Evolutionary conservation across 2,888 invertebrate genomes (phyloP).

Genomic region (Ellobium chinense): DNA sequence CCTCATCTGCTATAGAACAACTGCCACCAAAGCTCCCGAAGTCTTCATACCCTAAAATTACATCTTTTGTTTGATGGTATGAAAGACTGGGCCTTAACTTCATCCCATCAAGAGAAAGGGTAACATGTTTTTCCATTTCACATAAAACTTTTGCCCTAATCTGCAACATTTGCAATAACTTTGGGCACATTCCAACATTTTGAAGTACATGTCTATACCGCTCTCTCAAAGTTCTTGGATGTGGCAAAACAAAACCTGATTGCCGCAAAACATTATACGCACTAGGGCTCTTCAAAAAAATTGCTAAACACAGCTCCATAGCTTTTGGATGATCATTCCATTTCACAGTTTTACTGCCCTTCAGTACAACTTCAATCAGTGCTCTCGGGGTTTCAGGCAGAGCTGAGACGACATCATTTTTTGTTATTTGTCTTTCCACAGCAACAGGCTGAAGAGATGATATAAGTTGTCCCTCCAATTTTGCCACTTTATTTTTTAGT

Average conservation of each 20-base stretch:
- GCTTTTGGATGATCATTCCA: neutral
- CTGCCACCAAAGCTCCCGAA: neutral
- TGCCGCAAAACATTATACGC: neutral
- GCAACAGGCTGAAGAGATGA: neutral
- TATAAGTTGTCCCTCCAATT: neutral
- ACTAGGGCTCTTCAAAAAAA: neutral
- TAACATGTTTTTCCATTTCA: neutral
- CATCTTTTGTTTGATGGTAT: neutral
- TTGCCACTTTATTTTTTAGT: neutral
- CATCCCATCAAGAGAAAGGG: neutral
- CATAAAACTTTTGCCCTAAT: neutral
- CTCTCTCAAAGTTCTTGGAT: neutral
- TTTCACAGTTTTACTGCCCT: neutral
- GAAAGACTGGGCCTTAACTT: neutral
- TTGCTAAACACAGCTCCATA: neutral
- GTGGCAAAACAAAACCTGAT: neutral
- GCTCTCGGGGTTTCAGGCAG: neutral
- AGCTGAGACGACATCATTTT: neutral
- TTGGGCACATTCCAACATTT: neutral
- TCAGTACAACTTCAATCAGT: neutral
- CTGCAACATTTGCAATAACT: neutral
- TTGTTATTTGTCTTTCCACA: neutral
- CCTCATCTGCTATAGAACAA: neutral
- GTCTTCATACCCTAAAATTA: neutral
- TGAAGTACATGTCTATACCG: neutral